Evolutionary conservation across 1,140 invertebrate species (phyloP), one percentile per base, ranked within the genome.

Genomic region (Diorhabda elongata): DNA sequence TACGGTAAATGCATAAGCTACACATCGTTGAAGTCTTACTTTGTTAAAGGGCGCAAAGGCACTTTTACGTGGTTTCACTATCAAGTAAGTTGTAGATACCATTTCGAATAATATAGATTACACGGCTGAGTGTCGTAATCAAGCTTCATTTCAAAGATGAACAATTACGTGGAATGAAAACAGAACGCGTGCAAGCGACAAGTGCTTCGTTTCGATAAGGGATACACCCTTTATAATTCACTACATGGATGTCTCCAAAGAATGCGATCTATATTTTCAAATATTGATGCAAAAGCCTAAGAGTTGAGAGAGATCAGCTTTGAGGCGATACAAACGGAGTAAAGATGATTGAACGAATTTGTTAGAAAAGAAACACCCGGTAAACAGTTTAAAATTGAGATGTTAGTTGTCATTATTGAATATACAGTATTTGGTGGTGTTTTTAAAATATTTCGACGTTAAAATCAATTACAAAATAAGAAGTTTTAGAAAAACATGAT

Each of bases 181-280:
- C 44, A 70, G 66, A 71, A 72, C 56, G 68, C 61, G 58, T 71
- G 43, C 61, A 72, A 69, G 60, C 62, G 26, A 26, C 26, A 26
- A 26, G 26, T 26, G 26, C 62, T 43, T 68, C 67, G 11, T 67
- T 26, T 66, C 42, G 66, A 58, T 64, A 72, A 73, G 67, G 69
- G 62, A 45, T 68, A 9, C 67, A 68, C 44, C 66, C 70, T 42
- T 58, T 56, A 69, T 72, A 57, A 74, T 71, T 73, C 68, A 64
- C 73, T 73, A 73, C 45, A 68, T 44, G 64, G 58, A 47, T 70
- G 71, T 58, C 52, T 70, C 45, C 69, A 74, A 71, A 52, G 64
- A 73, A 71, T 73, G 66, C 60, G 61, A 56, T 70, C 58, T 26
- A 73, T 58, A 73, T 70, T 68, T 66, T 70, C 68, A 73, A 60